These are phyloP conservation scores for Premnoplex brunnescens DNA, from an alignment of 2,797 vertebrate species.

Conservation along the genomic window DNA sequence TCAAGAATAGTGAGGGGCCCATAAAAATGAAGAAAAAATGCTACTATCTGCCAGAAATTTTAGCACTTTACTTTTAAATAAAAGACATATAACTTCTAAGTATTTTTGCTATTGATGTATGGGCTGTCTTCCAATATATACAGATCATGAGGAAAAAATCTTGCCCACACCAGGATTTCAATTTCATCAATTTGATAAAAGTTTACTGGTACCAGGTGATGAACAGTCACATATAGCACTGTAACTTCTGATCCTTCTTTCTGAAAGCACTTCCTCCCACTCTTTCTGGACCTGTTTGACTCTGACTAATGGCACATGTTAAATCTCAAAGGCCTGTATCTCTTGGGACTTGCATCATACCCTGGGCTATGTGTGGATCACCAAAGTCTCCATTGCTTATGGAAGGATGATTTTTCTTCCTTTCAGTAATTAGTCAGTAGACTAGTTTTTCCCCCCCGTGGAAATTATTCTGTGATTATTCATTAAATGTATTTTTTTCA, in stretches of 20 bases:
- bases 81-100: background rate
- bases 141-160: background rate
- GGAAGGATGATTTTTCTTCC: background rate
- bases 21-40: background rate
- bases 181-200: background rate
- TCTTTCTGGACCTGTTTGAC: background rate
- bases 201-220: background rate
- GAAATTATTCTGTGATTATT: background rate
- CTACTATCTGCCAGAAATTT: background rate
- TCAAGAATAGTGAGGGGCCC: background rate
- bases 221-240: rapidly evolving
- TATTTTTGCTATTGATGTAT: background rate
- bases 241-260: background rate
- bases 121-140: background rate
- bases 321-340: background rate
- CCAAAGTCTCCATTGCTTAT: background rate
- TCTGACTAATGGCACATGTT: background rate
- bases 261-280: background rate
- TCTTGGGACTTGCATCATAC: background rate
- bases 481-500: background rate
- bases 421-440: background rate
- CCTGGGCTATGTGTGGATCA: background rate
- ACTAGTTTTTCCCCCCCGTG: rapidly evolving
- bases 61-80: background rate
- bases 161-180: background rate